These are phyloP conservation scores for Ricordea florida DNA, from an alignment of 92 coral and sea anemone species.

Conservation along the genomic window DNA sequence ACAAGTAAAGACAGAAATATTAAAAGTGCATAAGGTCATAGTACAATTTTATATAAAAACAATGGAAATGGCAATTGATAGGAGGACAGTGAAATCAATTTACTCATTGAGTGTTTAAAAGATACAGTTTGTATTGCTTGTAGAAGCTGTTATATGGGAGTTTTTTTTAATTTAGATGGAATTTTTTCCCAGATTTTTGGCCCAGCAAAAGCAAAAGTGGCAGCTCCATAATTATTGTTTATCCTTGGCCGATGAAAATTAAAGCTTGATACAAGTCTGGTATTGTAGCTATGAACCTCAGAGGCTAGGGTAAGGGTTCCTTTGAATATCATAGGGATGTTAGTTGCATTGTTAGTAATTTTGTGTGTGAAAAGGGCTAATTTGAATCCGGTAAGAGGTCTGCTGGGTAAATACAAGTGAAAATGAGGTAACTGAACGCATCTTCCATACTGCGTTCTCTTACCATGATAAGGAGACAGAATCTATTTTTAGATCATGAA, in stretches of 20 bases:
- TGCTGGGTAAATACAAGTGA: no score
- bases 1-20: background rate
- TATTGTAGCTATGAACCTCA: slow-evolving; percentile 23
- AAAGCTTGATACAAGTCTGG: slow-evolving; percentile 17
- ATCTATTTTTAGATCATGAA: no score
- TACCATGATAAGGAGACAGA: no score
- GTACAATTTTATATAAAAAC: background rate
- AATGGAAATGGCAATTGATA: background rate
- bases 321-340: no score
- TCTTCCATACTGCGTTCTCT: no score
- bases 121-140: slow-evolving; percentile 19
- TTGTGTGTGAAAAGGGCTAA: no score
- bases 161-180: slow-evolving; percentile 22
- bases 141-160: slow-evolving; percentile 5
- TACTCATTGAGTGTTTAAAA: slow-evolving; percentile 5
- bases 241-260: slow-evolving; percentile 30
- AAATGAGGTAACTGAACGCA: no score
- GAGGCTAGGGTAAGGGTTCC: slow-evolving; percentile 5
- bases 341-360: no score
- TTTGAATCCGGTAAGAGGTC: no score
- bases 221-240: slow-evolving; percentile 37
- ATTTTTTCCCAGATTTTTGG: slow-evolving; percentile 44
- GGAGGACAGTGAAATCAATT: background rate
- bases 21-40: background rate
- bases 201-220: slow-evolving; percentile 16